Percentiles rank a stretch among this genome's conserved stretches.
phyloP scores from a whole-genome alignment of 2,888 invertebrate species.

The Cheilosia urbana region DNA sequence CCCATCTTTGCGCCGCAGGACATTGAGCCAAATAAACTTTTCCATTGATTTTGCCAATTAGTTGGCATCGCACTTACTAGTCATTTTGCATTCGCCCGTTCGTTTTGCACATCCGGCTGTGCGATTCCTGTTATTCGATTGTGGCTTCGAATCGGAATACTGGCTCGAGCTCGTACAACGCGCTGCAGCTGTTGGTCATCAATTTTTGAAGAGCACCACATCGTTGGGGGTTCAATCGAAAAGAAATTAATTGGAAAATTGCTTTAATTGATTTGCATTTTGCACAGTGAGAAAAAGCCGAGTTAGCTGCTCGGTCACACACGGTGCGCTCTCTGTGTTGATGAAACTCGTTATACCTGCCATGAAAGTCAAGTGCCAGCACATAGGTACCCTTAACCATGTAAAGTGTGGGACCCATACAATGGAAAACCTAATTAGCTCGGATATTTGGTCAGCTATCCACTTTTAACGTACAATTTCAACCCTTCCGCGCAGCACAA shows the following conservation, averaged over 20 bases:
- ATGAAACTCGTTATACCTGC: slow-evolving; percentile 7
- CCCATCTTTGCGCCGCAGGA: slow-evolving; percentile 1
- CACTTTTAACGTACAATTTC: slow-evolving; percentile 17
- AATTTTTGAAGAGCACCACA: slow-evolving; percentile 63
- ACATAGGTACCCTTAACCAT: slow-evolving; percentile 13
- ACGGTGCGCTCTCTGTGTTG: not conserved
- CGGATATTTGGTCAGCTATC: slow-evolving; percentile 69
- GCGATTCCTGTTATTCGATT: slow-evolving; percentile 23
- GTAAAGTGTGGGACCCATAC: slow-evolving; percentile 17
- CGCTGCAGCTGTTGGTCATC: slow-evolving; percentile 52
- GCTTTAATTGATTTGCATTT: slow-evolving; percentile 75
- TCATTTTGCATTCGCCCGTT: slow-evolving; percentile 42
- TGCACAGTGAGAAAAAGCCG: slow-evolving; percentile 30
- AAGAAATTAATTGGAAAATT: slow-evolving; percentile 75
- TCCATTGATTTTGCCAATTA: slow-evolving; percentile 69
- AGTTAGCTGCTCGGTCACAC: slow-evolving; percentile 15
- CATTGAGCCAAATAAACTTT: slow-evolving; percentile 47
- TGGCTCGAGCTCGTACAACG: not conserved
- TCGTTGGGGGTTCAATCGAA: slow-evolving; percentile 64
- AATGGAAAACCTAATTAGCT: slow-evolving; percentile 66
- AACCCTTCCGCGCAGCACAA: slow-evolving; percentile 14
- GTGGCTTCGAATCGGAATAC: slow-evolving; percentile 37
- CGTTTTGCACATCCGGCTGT: not conserved
- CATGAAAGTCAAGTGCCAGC: slow-evolving; percentile 61
- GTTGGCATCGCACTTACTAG: slow-evolving; percentile 50